Evolutionary conservation across 2,888 invertebrate genomes (phyloP).

Genomic region (Pammene fasciana): DNA sequence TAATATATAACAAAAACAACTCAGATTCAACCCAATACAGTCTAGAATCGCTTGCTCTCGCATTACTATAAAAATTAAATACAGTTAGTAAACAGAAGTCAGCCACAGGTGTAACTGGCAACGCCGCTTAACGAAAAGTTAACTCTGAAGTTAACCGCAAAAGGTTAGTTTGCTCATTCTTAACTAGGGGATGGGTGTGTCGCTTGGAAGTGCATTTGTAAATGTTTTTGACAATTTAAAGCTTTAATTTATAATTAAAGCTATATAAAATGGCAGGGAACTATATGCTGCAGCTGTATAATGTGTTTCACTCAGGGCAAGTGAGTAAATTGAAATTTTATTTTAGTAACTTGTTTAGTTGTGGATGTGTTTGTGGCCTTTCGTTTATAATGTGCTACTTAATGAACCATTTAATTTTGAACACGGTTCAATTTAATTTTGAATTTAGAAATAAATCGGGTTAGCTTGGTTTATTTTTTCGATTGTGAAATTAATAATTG

Average conservation of each 20-base stretch:
- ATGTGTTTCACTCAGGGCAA: constrained; percentile 95
- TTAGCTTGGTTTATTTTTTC: not conserved
- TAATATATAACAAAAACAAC: constrained; percentile 30
- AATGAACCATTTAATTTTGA: not conserved
- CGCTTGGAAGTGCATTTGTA: constrained; percentile 51
- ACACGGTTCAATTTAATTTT: not conserved
- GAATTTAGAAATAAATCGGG: not conserved
- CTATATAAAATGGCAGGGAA: constrained; percentile 88
- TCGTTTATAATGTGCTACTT: not conserved
- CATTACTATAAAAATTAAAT: constrained; percentile 53
- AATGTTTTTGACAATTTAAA: constrained; percentile 48
- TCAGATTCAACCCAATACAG: not conserved
- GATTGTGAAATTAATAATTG: not conserved
- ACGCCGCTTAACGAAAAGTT: constrained; percentile 60
- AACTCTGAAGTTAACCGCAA: constrained; percentile 65
- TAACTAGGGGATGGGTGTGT: constrained; percentile 56
- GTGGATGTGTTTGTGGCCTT: constrained; percentile 10
- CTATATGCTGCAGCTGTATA: constrained; percentile 93
- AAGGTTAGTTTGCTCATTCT: constrained; percentile 60
- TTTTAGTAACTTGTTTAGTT: constrained; percentile 8
- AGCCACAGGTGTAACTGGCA: constrained; percentile 63
- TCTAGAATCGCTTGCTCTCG: constrained; percentile 42
- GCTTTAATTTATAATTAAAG: constrained; percentile 44
- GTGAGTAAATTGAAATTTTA: constrained; percentile 75
- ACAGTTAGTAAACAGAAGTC: constrained; percentile 63